Evolutionary conservation across 2,113 vertebrate genomes (phyloP), one percentile per base, ranked within the genome.

Genomic region (Pangasianodon hypophthalmus): DNA sequence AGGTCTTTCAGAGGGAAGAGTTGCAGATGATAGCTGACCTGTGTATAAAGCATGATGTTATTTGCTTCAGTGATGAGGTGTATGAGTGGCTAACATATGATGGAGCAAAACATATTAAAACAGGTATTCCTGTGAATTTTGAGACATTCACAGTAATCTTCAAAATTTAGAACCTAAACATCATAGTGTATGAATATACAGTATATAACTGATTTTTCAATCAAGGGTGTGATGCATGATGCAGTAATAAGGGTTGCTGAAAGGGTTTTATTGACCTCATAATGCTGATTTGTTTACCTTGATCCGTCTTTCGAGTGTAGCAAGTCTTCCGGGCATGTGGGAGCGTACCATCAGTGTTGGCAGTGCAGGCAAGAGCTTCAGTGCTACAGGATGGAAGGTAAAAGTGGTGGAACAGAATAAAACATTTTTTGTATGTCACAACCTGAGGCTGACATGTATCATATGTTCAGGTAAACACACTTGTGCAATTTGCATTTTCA

Each of bases 361-460:
- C 37, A 99, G 98, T 0, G 98, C 95, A 24, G 98, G 98, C 80
- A 99, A 99, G 94, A 97, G 96, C 64, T 99, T 99, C 84, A 98
- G 98, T 54, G 97, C 92, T 80, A 99, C 98, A 0, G 98, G 98
- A 88, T 99, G 97, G 98, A 99, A 99, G 97, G 98, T 99, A 90
- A 95, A 92, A 46, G 11, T 14, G 14, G 14, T 14, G 14, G 41
- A 62, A 29, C 18, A 50, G 44, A 46, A 46, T 41, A 77, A 46
- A 46, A 11, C 6, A 32, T 67, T n/a, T 29, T 81, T 24, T 24
- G 6, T 21, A 83, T 24, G 37, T 9, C 52, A 37, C 54, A 41
- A 29, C 69, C 21, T 9, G 37, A 73, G 37, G 6, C 32, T 79
- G 41, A 29, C 9, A 29, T 48, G 41, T 48, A 29, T 29, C 11